Evolutionary conservation across 23 tunicate genomes (phyloP), one percentile per base, ranked within the genome.

Genomic region (Ascidia mentula): DNA sequence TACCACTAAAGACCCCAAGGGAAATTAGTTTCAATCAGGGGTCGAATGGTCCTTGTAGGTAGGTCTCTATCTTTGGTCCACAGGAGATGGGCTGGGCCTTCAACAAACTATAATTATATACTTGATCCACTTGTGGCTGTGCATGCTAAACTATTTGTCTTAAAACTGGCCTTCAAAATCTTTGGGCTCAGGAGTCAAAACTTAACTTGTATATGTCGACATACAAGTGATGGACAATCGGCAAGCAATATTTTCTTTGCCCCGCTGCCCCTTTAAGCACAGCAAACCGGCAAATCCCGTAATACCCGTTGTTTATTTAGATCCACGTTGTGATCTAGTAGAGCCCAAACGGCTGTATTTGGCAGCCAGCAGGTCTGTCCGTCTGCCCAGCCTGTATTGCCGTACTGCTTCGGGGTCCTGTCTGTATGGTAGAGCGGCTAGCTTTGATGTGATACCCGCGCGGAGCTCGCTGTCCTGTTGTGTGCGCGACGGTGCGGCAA

Each of bases 301-400:
- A 53, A 53, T 53, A 53, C 65, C 65, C 65, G 13, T 28, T 53
- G 65, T 53, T 53, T 53, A 53, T 53, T 53, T 53, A 53, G 65
- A 53, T 53, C 65, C 65, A 53, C 65, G 65, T 6, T 28, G 65
- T 53, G 24, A n/a, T n/a, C n/a, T n/a, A n/a, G n/a, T n/a, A n/a
- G n/a, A n/a, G n/a, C n/a, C n/a, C n/a, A n/a, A n/a, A 20, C 2
- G 65, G 65, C 65, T 3, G 65, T 28, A 53, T n/a, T n/a, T 28
- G 65, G 65, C 65, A 53, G 65, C 24, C 65, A 53, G 24, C 65
- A 53, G 22, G 65, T 53, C 24, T 26, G 24, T 53, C 28, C 65
- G 65, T 6, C 65, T 53, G 1, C 24, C 65, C 65, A 53, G 65
- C 65, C 65, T 5, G 28, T 26, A 53, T 53, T 53, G 65, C 12